Evolutionary conservation across 2,113 vertebrate species (phyloP), one percentile per base, ranked within the genome.

Genomic region (Microcebus lehilahytsara): DNA sequence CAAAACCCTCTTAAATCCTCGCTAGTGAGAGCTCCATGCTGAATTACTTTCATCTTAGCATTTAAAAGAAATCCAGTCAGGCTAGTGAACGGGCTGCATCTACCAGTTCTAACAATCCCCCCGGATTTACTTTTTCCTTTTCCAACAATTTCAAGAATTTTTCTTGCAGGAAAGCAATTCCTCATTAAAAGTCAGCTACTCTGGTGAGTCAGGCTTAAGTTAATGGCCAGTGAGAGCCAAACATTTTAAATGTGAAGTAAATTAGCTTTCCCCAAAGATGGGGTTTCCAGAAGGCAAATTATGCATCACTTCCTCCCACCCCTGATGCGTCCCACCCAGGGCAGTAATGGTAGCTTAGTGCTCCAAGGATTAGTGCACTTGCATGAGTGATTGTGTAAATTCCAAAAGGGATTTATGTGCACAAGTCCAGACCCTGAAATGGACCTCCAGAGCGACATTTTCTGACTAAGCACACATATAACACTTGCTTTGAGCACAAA

Each of bases 51-150:
- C 91, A 96, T 97, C 94, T 98, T 86, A 75, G 37, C 75, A 69
- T 94, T 97, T 58, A 84, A 92, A 97, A 97, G 95, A 98, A 98
- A 98, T 97, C 75, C 94, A 97, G 96, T 79, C 93, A 88, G 92
- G 60, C 87, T 75, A 96, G 27, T 60, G 62, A 89, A 97, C 91
- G 51, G 95, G 60, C 14, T 72, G n/a, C 93, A 42, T 9, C 51
- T 79, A 94, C 93, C 93, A 92, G 96, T 90, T 93, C 53, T 89
- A 97, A 97, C 58, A 96, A 27, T 74, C 67, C 34, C 89, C 89
- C 30, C n/a, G 42, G 96, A 74, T 77, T 95, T 96, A 89, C 67
- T 40, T 94, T 97, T 93, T 42, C 51, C 20, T 96, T 88, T 97
- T 97, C 80, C 32, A 98, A 96, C 84, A 97, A 96, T 96, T 85